Base-by-base conservation (phyloP, 2,888 invertebrate genomes). In the Osedax fenrisi region DNA sequence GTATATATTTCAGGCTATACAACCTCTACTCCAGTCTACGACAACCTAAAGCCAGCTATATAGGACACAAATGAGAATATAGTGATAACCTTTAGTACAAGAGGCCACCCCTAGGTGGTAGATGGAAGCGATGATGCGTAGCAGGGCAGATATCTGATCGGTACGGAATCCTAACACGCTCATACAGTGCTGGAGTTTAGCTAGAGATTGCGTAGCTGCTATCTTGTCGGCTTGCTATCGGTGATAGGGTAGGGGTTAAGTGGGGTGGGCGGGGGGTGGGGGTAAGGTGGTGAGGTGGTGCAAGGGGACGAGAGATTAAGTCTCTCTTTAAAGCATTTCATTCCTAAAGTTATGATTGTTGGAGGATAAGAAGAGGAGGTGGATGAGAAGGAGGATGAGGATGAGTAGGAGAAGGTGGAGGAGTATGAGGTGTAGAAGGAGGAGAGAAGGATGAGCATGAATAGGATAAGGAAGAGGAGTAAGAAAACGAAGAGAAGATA, bases 81-180 rank as follows among this genome's bases (percentile, higher is more conserved):
- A n/a, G n/a, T n/a, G n/a, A n/a, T n/a, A n/a, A 85, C 85, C 83
- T 82, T 83, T 82, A 72, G 81, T 80, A 67, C 84, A 85, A 10
- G 85, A 86, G 21, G 87, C 94, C 83, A 90, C 90, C 17, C 94
- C 93, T 77, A 97, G 86, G 86, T 97, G 96, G 82, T 92, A 92
- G 75, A 96, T 90, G n/a, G 94, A 92, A 0, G 94, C 93, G 80
- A 96, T 86, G 62, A 94, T 90, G 80, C 89, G 88, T 90, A 92
- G 93, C 72, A 96, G 88, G 0, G 90, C 89, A 82, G 90, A 89
- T 80, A 90, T 89, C 78, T 95, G 94, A 22, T 88, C 87, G 64
- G 90, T 89, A 0, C 89, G 89, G 26, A 94, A 88, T 0, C 89
- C 90, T 24, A 96, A 86, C 73, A 88, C 86, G 76, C 89, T 88